Evolutionary conservation across 1,140 invertebrate species (phyloP).

Genomic region (Drosophila paulistorum): DNA sequence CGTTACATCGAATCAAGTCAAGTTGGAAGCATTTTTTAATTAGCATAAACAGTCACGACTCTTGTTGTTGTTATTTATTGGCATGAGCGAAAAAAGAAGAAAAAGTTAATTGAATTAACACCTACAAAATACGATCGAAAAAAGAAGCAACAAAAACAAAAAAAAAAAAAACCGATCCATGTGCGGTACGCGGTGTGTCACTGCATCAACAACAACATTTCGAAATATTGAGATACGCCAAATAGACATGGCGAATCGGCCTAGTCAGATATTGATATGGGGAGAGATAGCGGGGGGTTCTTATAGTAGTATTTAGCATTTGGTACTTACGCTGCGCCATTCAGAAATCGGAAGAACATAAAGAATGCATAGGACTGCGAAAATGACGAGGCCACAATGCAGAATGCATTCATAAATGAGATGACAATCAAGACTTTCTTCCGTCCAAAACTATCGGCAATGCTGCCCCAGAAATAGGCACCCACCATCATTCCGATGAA

Average conservation of each 20-base stretch:
- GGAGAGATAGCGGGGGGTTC: too few species aligned
- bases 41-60: constrained; percentile 79
- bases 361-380: constrained; percentile 93
- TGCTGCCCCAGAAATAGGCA: constrained; percentile 94
- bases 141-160: neutral
- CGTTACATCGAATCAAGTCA: constrained; percentile 41
- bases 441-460: constrained; percentile 93
- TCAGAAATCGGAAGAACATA: constrained; percentile 94
- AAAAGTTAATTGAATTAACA: constrained; percentile 79
- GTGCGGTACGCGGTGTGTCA: constrained; percentile 51
- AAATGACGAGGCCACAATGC: constrained; percentile 94
- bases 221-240: neutral
- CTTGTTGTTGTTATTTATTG: constrained; percentile 75
- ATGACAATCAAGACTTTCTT: constrained; percentile 93
- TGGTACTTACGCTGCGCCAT: constrained; percentile 94
- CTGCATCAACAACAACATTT: constrained; percentile 34
- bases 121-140: constrained; percentile 19
- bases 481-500: constrained; percentile 97
- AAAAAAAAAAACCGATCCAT: constrained; percentile 5
- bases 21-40: constrained; percentile 48
- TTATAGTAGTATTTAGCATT: too few species aligned
- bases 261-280: too few species aligned
- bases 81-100: constrained; percentile 18
- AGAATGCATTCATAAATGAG: constrained; percentile 94
- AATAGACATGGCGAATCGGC: neutral